Base-by-base conservation (phyloP, 2,797 vertebrate genomes). In the Enteromius anoplus region DNA sequence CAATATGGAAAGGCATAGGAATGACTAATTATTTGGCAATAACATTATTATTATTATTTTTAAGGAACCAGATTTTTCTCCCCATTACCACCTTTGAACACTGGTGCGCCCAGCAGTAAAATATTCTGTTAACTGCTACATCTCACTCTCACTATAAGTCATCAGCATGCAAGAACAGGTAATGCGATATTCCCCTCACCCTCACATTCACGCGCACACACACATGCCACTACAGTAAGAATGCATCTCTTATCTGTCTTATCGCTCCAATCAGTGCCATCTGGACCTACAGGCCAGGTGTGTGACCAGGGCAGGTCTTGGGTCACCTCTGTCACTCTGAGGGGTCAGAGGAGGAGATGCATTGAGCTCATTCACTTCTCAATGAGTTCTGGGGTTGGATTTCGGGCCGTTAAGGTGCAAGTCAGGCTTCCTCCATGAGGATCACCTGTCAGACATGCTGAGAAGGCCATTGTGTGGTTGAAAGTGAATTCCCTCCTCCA, bases 231-330 rank as follows among this genome's bases (percentile, higher is more conserved):
- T 86, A 86, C 85, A 78, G 85, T 84, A 84, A 86, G 68, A 86
- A 86, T 75, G 75, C 70, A 71, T 84, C 65, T 85, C 81, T 79
- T 85, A 85, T 78, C 80, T 80, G 47, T 76, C 47, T 53, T 83
- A 75, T 78, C 75, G 55, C 58, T 53, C 42, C 64, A 68, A 81
- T 85, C 75, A 84, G 81, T 84, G 73, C 81, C 78, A 88, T 85
- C 81, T 88, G 81, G 81, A 79, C 78, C 70, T 84, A 55, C 34
- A 76, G 75, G 70, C 85, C 87, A 88, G 87, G 87, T 86, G 87
- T 86, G 75, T 88, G 85, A 86, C 84, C 78, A 81, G 85, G 75
- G 84, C 83, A 86, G 84, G 85, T 86, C 77, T 68, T 71, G 86
- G 85, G 83, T 88, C 85, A 88, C 62, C 73, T 60, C 60, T 80